Evolutionary conservation across 2,113 vertebrate species (phyloP).

Genomic region (Paramormyrops kingsleyae): DNA sequence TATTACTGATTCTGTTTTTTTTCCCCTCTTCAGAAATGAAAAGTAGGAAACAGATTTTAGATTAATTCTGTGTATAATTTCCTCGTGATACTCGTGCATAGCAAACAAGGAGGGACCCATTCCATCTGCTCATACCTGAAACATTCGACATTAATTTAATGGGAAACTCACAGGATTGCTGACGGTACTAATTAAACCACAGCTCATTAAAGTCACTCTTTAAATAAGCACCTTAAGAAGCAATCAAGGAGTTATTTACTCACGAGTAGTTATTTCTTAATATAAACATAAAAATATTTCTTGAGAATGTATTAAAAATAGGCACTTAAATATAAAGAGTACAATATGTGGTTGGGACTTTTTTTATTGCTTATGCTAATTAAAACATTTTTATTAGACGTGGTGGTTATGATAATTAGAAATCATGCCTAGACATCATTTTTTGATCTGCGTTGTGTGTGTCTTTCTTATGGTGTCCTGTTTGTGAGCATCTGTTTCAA

Average conservation of each 20-base stretch:
- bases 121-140: not conserved
- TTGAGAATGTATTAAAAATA: not conserved
- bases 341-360: not conserved
- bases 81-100: not conserved
- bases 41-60: not conserved
- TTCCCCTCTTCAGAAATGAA: not conserved
- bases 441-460: not conserved
- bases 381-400: not conserved
- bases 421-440: not conserved
- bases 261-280: not conserved
- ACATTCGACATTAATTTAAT: not conserved
- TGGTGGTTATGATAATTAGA: constrained; percentile 2
- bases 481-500: not conserved
- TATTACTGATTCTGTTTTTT: not conserved
- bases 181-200: not conserved
- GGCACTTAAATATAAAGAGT: not conserved
- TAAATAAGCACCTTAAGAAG: not conserved
- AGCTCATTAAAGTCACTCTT: not conserved
- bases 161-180: not conserved
- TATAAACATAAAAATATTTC: not conserved
- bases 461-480: not conserved
- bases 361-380: constrained; percentile 8
- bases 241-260: not conserved
- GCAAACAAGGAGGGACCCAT: not conserved
- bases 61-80: not conserved